These are phyloP conservation scores for Notodonta ziczac DNA, from an alignment of 2,888 invertebrate genomes.

Conservation along the genomic window DNA sequence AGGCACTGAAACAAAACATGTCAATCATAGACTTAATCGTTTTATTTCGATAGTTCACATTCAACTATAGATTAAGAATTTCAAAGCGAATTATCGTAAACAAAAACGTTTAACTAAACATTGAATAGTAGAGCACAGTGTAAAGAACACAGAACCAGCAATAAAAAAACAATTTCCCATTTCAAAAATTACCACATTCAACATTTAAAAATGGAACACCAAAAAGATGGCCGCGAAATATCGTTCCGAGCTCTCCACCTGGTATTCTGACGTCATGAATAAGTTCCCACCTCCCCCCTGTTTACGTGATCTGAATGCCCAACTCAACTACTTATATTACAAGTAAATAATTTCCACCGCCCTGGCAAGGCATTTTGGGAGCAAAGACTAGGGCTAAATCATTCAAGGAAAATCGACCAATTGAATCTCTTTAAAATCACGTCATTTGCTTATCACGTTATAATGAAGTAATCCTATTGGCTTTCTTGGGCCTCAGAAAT, in stretches of 20 bases:
- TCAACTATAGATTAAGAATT: too few species aligned
- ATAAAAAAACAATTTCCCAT: slow-evolving; percentile 10
- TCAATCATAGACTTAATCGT: too few species aligned
- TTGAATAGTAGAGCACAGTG: too few species aligned
- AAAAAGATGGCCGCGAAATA: slow-evolving; percentile 26
- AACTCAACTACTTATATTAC: slow-evolving; percentile 51
- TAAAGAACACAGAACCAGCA: too few species aligned
- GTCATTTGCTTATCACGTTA: background rate
- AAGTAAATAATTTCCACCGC: slow-evolving; percentile 67
- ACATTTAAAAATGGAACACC: slow-evolving; percentile 18
- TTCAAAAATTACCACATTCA: slow-evolving; percentile 23
- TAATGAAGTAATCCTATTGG: slow-evolving; percentile 12
- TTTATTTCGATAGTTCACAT: too few species aligned
- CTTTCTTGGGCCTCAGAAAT: slow-evolving; percentile 25
- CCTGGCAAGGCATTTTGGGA: slow-evolving; percentile 56
- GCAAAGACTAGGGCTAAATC: background rate
- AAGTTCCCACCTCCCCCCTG: slow-evolving; percentile 26
- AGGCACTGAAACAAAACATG: too few species aligned
- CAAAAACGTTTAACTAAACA: too few species aligned
- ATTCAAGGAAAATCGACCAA: background rate
- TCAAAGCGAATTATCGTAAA: too few species aligned
- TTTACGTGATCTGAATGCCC: slow-evolving; percentile 56
- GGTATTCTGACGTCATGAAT: slow-evolving; percentile 40
- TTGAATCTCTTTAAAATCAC: background rate
- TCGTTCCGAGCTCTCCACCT: slow-evolving; percentile 30